A percentile compares a stretch with the other conserved stretches of the same genome.
These are phyloP conservation scores for Atta texana DNA, from an alignment of 1,140 invertebrate species.

Conservation along the genomic window DNA sequence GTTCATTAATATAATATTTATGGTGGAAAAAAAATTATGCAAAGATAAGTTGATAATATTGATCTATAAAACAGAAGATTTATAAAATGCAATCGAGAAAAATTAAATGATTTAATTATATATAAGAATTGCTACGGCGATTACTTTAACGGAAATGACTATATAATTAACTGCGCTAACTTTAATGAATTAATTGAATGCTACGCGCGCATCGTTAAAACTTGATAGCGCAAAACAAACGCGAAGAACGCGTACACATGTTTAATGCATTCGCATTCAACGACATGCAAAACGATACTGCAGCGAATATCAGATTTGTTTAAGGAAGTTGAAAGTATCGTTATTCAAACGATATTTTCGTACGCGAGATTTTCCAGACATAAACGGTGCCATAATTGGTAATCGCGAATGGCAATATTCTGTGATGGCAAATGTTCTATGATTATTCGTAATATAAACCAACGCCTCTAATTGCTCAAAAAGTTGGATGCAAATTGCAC, in stretches of 20 bases:
- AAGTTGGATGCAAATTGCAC: constrained; percentile 8
- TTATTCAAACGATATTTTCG: constrained; percentile 8
- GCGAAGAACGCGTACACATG: neutral
- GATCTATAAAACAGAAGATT: neutral
- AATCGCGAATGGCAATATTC: neutral
- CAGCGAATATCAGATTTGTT: constrained; percentile 30
- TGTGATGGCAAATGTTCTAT: neutral
- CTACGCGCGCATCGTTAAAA: constrained; percentile 22
- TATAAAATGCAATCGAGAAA: neutral
- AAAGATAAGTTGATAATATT: neutral
- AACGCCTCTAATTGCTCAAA: neutral
- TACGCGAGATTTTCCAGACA: constrained; percentile 31
- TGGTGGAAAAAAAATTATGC: neutral
- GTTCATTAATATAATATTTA: neutral
- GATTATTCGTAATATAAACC: neutral
- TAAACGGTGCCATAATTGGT: constrained; percentile 16
- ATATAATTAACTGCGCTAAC: constrained; percentile 29
- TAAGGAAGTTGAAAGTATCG: constrained; percentile 12
- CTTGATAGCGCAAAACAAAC: constrained; percentile 30
- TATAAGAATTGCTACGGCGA: neutral
- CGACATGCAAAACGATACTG: constrained; percentile 20
- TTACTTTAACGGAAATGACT: constrained; percentile 7
- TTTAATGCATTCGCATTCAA: constrained; percentile 43
- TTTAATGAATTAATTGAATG: constrained; percentile 30
- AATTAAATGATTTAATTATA: constrained; percentile 21